Conservation (phyloP, 2,113 vertebrate species). For the Stercorarius parasiticus region DNA sequence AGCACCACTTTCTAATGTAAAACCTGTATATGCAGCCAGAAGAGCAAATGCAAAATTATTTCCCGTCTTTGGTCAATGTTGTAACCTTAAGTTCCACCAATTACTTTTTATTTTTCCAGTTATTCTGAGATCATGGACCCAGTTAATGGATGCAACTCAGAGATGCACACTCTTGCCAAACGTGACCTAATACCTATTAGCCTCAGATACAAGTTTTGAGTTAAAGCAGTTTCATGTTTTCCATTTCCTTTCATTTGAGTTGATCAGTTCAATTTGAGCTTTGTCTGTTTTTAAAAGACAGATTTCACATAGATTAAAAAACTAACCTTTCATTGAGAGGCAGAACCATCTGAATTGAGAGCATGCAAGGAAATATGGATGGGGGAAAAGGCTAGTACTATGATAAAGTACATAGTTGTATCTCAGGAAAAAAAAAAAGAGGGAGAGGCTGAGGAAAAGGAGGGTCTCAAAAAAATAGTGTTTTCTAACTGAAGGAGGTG, state of each 20-base stretch:
- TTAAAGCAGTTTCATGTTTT: background rate
- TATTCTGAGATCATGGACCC: background rate
- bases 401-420: background rate
- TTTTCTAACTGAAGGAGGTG: background rate
- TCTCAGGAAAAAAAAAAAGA: background rate
- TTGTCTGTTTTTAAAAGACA: background rate
- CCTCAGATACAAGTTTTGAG: background rate
- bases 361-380: background rate
- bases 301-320: background rate
- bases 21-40: background rate
- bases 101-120: background rate
- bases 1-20: background rate
- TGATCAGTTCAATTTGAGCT: background rate
- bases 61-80: background rate
- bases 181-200: background rate
- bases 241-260: constrained; percentile 15
- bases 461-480: background rate
- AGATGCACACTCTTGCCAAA: background rate
- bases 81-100: background rate
- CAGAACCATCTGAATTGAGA: background rate
- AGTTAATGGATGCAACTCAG: background rate
- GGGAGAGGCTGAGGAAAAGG: background rate
- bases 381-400: background rate
- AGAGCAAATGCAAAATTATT: background rate
- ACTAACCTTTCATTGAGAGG: background rate